A percentile compares a stretch with the other conserved stretches of the same genome.
Conservation (phyloP, 2,113 vertebrate species). For the Terrapene triunguis region DNA sequence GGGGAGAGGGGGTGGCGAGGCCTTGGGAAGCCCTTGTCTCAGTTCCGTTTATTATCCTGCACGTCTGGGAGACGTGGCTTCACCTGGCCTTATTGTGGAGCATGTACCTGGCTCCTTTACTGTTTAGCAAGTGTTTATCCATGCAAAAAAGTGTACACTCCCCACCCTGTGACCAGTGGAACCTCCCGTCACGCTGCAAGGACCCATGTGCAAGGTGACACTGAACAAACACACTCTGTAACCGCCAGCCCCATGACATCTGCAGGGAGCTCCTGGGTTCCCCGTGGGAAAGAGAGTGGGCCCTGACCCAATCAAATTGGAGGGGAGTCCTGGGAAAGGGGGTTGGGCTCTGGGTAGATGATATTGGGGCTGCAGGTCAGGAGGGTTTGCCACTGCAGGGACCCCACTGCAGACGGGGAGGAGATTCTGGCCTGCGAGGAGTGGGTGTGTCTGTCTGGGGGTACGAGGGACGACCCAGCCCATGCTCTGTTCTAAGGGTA, state of each 20-base stretch:
- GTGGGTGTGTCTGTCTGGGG: background rate
- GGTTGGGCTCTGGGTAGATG: background rate
- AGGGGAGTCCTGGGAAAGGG: constrained; percentile 10
- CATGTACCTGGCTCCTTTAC: background rate
- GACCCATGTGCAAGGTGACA: background rate
- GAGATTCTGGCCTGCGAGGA: background rate
- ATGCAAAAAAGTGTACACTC: too few relatives aligned
- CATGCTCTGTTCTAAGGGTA: background rate
- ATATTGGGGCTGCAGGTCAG: constrained; percentile 12
- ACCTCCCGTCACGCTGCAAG: background rate
- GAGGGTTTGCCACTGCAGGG: background rate
- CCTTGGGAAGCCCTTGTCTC: background rate
- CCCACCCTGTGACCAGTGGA: too few relatives aligned
- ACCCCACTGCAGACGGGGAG: constrained; percentile 17
- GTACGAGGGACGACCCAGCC: background rate
- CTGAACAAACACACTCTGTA: background rate
- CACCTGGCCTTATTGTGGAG: too few relatives aligned
- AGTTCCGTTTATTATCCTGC: background rate
- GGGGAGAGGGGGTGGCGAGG: too few relatives aligned
- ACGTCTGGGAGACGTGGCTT: too few relatives aligned
- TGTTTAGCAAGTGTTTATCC: background rate
- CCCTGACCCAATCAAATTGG: background rate
- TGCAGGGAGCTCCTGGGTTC: background rate
- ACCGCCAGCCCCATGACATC: background rate
- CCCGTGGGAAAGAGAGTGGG: background rate